Conservation (phyloP, 2,888 invertebrate genomes). For the Lottia gigantea region DNA sequence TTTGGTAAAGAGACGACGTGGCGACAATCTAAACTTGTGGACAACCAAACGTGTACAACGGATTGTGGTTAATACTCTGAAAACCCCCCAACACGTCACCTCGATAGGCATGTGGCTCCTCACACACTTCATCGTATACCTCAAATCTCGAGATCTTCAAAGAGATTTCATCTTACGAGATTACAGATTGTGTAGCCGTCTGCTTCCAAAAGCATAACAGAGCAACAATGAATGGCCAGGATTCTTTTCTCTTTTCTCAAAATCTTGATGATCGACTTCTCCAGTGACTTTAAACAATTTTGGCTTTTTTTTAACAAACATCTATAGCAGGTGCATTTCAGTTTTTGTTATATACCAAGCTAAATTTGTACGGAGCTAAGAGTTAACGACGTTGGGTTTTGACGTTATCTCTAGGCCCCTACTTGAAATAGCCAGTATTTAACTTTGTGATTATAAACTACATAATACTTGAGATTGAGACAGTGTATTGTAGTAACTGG, state of each 20-base stretch:
- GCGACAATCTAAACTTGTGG: neutral
- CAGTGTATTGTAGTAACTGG: neutral
- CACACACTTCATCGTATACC: neutral
- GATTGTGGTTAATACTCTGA: neutral
- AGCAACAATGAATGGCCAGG: too few relatives aligned
- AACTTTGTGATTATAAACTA: neutral
- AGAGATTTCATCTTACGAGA: slow-evolving; percentile 2
- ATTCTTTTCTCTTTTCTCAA: too few relatives aligned
- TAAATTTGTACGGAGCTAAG: too few relatives aligned
- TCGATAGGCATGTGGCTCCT: neutral
- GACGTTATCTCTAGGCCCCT: neutral
- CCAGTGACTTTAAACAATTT: too few relatives aligned
- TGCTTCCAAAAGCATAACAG: too few relatives aligned
- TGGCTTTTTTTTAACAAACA: too few relatives aligned
- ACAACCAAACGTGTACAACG: too few relatives aligned
- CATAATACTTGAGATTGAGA: neutral
- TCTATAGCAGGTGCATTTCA: too few relatives aligned
- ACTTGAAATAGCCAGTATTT: neutral
- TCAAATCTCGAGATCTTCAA: neutral
- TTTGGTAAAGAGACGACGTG: neutral
- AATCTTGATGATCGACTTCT: too few relatives aligned
- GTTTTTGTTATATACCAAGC: too few relatives aligned
- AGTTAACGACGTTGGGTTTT: too few relatives aligned
- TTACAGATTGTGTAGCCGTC: neutral
- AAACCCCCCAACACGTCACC: slow-evolving; percentile 1